These are phyloP conservation scores for Bombus consobrinus DNA, from an alignment of 1,140 invertebrate species.

Conservation along the genomic window DNA sequence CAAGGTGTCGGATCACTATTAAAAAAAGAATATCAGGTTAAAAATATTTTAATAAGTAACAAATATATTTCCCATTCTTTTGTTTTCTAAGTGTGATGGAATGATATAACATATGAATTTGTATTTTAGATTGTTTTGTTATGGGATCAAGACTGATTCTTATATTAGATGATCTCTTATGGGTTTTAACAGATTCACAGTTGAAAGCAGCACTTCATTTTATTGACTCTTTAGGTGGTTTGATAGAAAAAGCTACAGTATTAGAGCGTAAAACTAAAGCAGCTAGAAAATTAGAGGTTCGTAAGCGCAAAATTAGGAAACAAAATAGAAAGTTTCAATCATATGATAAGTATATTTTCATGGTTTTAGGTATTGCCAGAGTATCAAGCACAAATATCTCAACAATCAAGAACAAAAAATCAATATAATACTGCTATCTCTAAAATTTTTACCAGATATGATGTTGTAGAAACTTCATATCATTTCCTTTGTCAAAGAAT, in stretches of 20 bases:
- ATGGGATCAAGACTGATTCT: conserved; percentile 95
- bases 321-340: conserved; percentile 42
- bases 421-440: conserved; percentile 82
- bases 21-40: conserved; percentile 96
- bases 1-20: conserved; percentile 96
- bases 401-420: conserved; percentile 84
- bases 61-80: neutral
- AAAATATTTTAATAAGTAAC: conserved; percentile 10
- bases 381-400: conserved; percentile 90
- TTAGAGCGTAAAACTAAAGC: conserved; percentile 94
- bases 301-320: conserved; percentile 24
- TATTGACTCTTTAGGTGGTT: conserved; percentile 93
- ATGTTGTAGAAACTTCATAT: conserved; percentile 98
- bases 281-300: conserved; percentile 93
- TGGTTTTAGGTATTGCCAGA: conserved; percentile 88
- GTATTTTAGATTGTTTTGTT: conserved; percentile 93
- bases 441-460: conserved; percentile 93
- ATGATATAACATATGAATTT: conserved; percentile 46
- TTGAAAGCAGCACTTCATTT: conserved; percentile 97
- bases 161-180: conserved; percentile 97
- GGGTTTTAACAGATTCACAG: conserved; percentile 98
- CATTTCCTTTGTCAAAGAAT: conserved; percentile 97
- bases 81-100: neutral
- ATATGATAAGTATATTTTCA: conserved; percentile 18
- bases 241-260: conserved; percentile 93